Evolutionary conservation across 2,888 invertebrate genomes (phyloP).

Genomic region (Melipona beecheii): DNA sequence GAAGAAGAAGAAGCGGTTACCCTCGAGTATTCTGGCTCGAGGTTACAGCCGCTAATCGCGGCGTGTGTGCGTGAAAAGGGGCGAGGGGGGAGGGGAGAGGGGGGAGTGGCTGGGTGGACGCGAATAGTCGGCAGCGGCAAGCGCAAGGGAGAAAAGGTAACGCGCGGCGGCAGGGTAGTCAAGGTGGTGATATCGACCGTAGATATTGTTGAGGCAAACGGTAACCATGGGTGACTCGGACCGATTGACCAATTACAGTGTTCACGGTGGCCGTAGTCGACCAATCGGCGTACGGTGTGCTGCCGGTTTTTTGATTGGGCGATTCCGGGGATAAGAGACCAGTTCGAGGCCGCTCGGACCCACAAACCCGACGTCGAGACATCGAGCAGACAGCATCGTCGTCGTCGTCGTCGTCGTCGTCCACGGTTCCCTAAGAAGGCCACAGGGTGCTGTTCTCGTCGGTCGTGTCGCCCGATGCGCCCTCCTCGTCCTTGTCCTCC

Average conservation of each 20-base stretch:
- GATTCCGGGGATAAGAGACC: conserved; percentile 82
- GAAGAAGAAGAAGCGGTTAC: conserved; percentile 59
- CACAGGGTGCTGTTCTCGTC: conserved; percentile 25
- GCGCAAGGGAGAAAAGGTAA: conserved; percentile 48
- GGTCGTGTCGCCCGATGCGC: conserved; percentile 21
- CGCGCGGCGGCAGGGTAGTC: conserved; percentile 60
- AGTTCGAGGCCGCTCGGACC: conserved; percentile 78
- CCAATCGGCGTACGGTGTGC: conserved; percentile 77
- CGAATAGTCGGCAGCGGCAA: neutral
- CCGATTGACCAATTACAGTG: conserved; percentile 80
- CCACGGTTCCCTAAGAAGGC: conserved; percentile 33
- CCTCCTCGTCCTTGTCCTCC: neutral
- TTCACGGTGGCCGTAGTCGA: conserved; percentile 79
- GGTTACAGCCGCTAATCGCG: conserved; percentile 68
- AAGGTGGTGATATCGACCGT: conserved; percentile 81
- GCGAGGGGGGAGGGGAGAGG: conserved; percentile 3
- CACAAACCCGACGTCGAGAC: conserved; percentile 80
- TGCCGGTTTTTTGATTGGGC: conserved; percentile 82
- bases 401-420: conserved; percentile 29
- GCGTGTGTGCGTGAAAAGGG: conserved; percentile 35
- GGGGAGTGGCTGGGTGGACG: conserved; percentile 13
- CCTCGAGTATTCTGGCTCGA: conserved; percentile 61
- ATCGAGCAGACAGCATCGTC: conserved; percentile 75
- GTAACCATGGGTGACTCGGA: conserved; percentile 81
- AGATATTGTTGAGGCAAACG: conserved; percentile 82